Evolutionary conservation across 2,113 vertebrate genomes (phyloP), one percentile per base, ranked within the genome.

Genomic region (Gambusia affinis): DNA sequence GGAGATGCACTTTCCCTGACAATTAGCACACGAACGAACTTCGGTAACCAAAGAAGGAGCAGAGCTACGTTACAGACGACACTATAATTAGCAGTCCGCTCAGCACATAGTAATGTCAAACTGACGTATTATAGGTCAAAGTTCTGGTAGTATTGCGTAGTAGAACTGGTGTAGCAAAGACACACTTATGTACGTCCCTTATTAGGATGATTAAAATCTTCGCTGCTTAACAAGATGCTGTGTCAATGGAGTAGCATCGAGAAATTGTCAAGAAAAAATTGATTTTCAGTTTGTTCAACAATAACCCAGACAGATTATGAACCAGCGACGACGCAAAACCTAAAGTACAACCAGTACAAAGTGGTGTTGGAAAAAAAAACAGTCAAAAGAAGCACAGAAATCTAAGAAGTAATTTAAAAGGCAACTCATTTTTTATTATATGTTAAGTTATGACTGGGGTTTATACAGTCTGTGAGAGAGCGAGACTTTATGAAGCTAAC

Each of bases 1-100:
- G 75, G 33, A 87, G 54, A 70, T 79, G 27, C 51, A 67, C 60
- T 15, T 81, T 84, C 78, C 64, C 22, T 24, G 28, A 61, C 42
- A 19, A 47, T 47, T n/a, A 62, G 27, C 0, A 37, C 22, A 3
- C 27, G 60, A 79, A 64, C 73, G 22, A 22, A 19, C 29, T 65
- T 44, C 3, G 24, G 30, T 47, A 12, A 61, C 42, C 42, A 71
- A 81, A 69, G 64, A 57, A 64, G 35, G 12, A 30, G 27, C 35
- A n/a, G 65, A 29, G 70, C 70, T 27, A 72, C 7, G 0, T 67
- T 70, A n/a, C 4, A 64, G n/a, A 30, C 62, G 12, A 6, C 33
- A 62, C 10, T 47, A 30, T 8, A 42, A 7, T 39, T 14, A 47
- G 1, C 72, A 39, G 10, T 63, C 42, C 28, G 37, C 14, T 68